These are phyloP conservation scores for Puma concolor DNA, from an alignment of 2,113 vertebrate genomes.

Conservation along the genomic window DNA sequence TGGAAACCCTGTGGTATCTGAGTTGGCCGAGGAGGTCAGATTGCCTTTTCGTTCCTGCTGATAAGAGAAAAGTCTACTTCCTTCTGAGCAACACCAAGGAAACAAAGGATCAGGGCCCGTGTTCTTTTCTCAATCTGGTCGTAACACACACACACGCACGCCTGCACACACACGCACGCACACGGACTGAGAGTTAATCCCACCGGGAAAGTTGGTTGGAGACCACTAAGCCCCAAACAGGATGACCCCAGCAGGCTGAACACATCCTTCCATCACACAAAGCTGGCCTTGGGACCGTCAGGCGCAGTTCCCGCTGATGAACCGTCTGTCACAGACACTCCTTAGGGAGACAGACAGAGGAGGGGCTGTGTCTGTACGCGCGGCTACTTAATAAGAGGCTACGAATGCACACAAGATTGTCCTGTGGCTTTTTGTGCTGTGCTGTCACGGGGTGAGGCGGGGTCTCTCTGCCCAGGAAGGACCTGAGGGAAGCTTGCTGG, in stretches of 20 bases:
- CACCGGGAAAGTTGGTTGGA: neutral
- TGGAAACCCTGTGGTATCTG: neutral
- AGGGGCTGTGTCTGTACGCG: neutral
- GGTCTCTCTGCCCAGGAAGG: neutral
- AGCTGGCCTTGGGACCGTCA: fast-evolving
- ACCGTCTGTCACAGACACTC: neutral
- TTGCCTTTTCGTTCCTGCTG: neutral
- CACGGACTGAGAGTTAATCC: neutral
- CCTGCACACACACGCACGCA: no score
- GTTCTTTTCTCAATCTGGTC: neutral
- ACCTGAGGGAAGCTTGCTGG: fast-evolving
- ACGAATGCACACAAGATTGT: fast-evolving
- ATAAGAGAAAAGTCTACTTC: neutral
- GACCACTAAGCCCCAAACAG: neutral
- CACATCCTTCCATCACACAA: neutral
- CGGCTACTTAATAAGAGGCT: neutral
- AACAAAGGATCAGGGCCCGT: neutral
- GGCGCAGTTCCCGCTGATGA: neutral
- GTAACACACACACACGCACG: neutral
- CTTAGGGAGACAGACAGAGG: neutral
- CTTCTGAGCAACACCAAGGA: neutral
- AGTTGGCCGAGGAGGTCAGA: neutral
- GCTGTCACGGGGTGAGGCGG: fast-evolving
- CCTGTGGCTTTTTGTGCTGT: fast-evolving
- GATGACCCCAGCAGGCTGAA: neutral